These are phyloP conservation scores for Drosophila quinaria DNA, from an alignment of 2,888 invertebrate species.

Conservation along the genomic window DNA sequence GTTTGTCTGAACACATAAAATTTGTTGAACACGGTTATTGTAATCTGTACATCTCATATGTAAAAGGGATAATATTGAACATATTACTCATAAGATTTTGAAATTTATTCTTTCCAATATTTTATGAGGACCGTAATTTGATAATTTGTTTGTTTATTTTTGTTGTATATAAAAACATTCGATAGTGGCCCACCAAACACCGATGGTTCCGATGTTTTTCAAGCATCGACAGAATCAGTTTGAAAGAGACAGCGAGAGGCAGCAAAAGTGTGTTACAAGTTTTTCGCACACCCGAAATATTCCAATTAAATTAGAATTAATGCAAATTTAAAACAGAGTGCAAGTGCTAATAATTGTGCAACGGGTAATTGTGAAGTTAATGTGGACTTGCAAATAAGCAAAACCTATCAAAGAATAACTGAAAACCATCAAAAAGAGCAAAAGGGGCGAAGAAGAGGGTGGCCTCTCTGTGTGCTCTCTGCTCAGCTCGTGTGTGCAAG, in stretches of 20 bases:
- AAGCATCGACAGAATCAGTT: slow-evolving; percentile 65
- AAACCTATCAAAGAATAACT: slow-evolving; percentile 26
- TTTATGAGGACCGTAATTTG: too few relatives aligned
- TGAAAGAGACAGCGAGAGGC: slow-evolving; percentile 74
- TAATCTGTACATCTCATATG: too few relatives aligned
- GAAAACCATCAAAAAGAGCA: slow-evolving; percentile 42
- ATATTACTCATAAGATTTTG: too few relatives aligned
- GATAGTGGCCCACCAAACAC: too few relatives aligned
- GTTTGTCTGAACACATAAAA: too few relatives aligned
- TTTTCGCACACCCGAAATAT: slow-evolving; percentile 72
- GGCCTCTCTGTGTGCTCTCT: slow-evolving; percentile 47
- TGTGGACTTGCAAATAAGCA: slow-evolving; percentile 20
- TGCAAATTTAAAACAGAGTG: slow-evolving; percentile 51
- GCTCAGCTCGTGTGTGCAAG: slow-evolving; percentile 63
- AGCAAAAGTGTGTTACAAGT: slow-evolving; percentile 71
- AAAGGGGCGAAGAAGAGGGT: slow-evolving; percentile 51
- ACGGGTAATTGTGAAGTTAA: slow-evolving; percentile 51
- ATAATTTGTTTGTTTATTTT: too few relatives aligned
- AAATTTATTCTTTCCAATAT: too few relatives aligned
- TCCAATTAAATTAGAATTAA: slow-evolving; percentile 67
- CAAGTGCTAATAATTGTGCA: slow-evolving; percentile 49
- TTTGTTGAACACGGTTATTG: too few relatives aligned
- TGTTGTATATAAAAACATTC: too few relatives aligned
- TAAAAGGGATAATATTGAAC: too few relatives aligned
- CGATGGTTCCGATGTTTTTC: too few relatives aligned